Percentiles rank a stretch among this genome's conserved stretches.
Evolutionary conservation across 2,797 vertebrate genomes (phyloP).

Genomic region (Otus scops): DNA sequence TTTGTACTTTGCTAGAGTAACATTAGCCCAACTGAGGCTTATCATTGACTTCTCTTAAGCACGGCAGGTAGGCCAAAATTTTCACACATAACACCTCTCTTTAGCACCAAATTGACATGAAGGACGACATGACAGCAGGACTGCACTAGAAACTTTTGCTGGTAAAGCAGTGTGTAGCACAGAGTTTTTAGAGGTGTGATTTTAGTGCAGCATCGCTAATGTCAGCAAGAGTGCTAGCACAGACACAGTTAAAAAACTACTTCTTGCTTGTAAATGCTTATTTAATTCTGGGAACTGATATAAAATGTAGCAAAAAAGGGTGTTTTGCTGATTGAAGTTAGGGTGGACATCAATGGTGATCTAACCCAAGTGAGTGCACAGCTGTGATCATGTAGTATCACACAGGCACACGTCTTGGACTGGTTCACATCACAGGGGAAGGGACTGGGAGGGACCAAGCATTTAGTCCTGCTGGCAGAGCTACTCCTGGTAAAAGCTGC

Average conservation of each 20-base stretch:
- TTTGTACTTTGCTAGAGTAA: not conserved
- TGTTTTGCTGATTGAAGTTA: not conserved
- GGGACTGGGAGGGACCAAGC: not conserved
- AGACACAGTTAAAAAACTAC: not conserved
- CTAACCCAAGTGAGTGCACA: not conserved
- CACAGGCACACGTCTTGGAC: not conserved
- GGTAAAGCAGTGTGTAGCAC: not conserved
- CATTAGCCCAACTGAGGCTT: not conserved
- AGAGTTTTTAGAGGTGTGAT: constrained; percentile 40
- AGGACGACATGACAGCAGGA: constrained; percentile 37
- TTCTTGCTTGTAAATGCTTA: not conserved
- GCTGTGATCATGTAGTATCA: not conserved
- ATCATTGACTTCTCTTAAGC: not conserved
- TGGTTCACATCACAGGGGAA: rapidly evolving
- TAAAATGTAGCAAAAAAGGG: not conserved
- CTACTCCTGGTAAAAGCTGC: not conserved
- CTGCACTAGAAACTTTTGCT: constrained; percentile 21
- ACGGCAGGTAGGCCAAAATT: constrained; percentile 9
- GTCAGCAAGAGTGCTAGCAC: not conserved
- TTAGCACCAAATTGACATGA: constrained; percentile 51
- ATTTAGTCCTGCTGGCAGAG: not conserved
- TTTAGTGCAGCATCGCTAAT: not conserved
- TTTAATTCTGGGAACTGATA: not conserved
- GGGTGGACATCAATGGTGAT: not conserved
- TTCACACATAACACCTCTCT: constrained; percentile 53